Evolutionary conservation across 2,888 invertebrate species (phyloP).

Genomic region (Perithous albicinctus): DNA sequence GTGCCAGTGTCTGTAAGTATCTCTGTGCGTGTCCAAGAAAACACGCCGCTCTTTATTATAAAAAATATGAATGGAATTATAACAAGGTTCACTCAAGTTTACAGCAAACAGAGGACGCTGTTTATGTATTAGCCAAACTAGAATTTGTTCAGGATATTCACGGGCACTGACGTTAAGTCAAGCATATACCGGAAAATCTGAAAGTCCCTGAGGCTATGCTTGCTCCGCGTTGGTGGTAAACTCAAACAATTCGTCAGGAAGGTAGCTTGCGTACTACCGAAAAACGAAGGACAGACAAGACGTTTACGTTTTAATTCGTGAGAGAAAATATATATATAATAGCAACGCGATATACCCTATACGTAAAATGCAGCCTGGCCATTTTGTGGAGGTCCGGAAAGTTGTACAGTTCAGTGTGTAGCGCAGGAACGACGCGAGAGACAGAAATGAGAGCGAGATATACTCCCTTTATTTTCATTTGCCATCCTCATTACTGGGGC

Average conservation of each 20-base stretch:
- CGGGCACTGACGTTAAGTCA: constrained; percentile 28
- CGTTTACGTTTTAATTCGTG: constrained; percentile 61
- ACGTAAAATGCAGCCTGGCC: constrained; percentile 17
- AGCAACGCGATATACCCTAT: constrained; percentile 51
- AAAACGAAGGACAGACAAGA: constrained; percentile 57
- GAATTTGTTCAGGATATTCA: constrained; percentile 29
- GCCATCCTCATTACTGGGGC: constrained; percentile 64
- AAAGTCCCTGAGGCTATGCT: constrained; percentile 41
- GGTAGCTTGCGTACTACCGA: constrained; percentile 17
- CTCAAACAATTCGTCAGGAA: constrained; percentile 15
- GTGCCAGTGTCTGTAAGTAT: too few species aligned
- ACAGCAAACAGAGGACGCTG: neutral
- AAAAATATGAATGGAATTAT: too few species aligned
- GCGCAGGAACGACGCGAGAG: neutral
- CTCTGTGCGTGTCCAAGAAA: too few species aligned
- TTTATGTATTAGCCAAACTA: neutral
- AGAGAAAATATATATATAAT: constrained; percentile 55
- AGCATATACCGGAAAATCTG: constrained; percentile 32
- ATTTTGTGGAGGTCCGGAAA: constrained; percentile 38
- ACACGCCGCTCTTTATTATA: too few species aligned
- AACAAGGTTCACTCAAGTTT: neutral
- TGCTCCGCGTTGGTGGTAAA: constrained; percentile 30
- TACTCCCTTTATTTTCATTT: constrained; percentile 61
- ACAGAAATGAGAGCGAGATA: constrained; percentile 55
- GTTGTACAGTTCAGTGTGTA: constrained; percentile 33